These are phyloP conservation scores for Panthera tigris DNA, from an alignment of 2,113 vertebrate species.

Conservation along the genomic window DNA sequence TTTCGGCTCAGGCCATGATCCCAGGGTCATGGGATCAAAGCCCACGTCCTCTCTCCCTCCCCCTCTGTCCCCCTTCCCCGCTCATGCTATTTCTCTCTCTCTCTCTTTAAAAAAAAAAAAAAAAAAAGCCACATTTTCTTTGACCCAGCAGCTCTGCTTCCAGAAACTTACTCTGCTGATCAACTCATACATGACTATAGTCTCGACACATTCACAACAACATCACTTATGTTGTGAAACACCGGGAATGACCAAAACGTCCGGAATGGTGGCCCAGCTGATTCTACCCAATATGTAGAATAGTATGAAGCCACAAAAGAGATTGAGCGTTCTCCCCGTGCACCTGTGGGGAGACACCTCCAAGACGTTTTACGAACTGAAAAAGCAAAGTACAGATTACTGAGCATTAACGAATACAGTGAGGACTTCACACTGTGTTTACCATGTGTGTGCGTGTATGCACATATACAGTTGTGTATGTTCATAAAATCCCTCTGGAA, in stretches of 20 bases:
- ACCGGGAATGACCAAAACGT: accelerated
- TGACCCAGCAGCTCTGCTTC: neutral
- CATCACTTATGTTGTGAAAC: neutral
- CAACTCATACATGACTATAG: neutral
- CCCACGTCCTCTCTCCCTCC: too few species aligned
- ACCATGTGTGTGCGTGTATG: neutral
- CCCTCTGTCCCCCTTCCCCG: too few species aligned
- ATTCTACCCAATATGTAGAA: too few species aligned
- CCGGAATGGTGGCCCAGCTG: accelerated
- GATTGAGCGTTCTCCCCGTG: neutral
- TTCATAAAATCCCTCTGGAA: neutral
- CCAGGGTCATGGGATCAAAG: too few species aligned
- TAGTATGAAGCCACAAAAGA: neutral
- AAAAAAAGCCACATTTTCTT: neutral
- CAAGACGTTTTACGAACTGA: neutral
- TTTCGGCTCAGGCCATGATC: too few species aligned
- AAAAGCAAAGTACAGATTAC: neutral
- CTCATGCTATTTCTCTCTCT: too few species aligned
- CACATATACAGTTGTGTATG: too few species aligned
- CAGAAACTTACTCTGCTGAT: neutral
- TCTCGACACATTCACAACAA: neutral
- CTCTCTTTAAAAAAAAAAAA: too few species aligned
- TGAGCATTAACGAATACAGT: neutral
- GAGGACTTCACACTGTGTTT: neutral
- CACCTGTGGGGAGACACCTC: neutral